These are phyloP conservation scores for Sthenelais limicola DNA, from an alignment of 2,888 invertebrate genomes.

Conservation along the genomic window DNA sequence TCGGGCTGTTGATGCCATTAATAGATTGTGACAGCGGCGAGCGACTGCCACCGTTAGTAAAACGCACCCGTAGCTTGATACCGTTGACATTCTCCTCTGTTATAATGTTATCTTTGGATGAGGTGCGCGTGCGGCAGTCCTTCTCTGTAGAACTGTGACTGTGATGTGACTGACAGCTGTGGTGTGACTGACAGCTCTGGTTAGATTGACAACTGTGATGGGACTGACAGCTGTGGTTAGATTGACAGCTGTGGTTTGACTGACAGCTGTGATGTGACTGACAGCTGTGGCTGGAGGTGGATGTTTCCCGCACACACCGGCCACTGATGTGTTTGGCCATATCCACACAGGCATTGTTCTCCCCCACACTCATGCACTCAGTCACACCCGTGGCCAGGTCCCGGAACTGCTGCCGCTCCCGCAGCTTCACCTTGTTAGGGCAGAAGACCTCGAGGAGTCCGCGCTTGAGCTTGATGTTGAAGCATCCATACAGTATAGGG, in stretches of 20 bases:
- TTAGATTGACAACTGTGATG: background rate
- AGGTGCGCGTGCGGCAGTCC: background rate
- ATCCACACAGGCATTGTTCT: conserved; percentile 24
- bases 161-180: background rate
- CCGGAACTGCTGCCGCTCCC: conserved; percentile 25
- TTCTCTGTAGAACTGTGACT: background rate
- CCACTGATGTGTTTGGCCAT: conserved; percentile 6
- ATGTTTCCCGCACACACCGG: background rate
- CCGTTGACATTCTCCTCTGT: conserved; percentile 43
- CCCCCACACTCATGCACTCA: conserved; percentile 33
- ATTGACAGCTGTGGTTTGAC: background rate
- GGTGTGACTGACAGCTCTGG: background rate
- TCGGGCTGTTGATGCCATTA: background rate
- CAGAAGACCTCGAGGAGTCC: conserved; percentile 46
- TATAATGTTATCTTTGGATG: conserved; percentile 32
- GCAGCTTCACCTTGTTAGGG: conserved; percentile 17
- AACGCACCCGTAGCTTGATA: conserved; percentile 36
- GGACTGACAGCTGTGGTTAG: background rate
- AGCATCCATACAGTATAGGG: conserved; percentile 73
- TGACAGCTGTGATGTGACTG: background rate
- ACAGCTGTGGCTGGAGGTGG: conserved; percentile 19
- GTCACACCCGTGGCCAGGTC: conserved; percentile 21
- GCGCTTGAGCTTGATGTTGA: conserved; percentile 67
- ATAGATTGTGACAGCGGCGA: conserved; percentile 12
- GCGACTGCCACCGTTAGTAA: conserved; percentile 13